Base-by-base conservation (phyloP, 1,140 invertebrate species). In the Riptortus pedestris region DNA sequence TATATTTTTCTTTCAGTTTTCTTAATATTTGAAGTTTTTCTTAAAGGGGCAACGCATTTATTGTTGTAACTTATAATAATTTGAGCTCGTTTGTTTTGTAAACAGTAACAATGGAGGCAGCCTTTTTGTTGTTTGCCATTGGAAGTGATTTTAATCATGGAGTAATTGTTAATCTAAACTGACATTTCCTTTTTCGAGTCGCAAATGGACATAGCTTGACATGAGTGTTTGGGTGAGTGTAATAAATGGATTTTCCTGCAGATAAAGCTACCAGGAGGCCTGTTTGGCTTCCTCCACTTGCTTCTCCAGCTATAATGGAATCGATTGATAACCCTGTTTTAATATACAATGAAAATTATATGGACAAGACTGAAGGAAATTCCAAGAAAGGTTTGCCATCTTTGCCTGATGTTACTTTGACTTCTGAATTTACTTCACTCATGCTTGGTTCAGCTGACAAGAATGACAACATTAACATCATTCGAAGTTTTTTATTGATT, bases 401-500 rank as follows among this genome's bases (percentile, higher is more conserved):
- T 2, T 26, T 55, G 14, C 72, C 71, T 27, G 71, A 73, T 65
- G 68, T 73, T 27, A 71, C 71, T 18, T 33, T 72, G 0, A 72
- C 68, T 18, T 59, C 67, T 20, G 66, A 72, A 31, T 71, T 71
- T 63, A 68, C 67, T 16, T 71, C 72, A 20, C 61, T 73, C 18
- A 69, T 71, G 64, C 60, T 73, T 4, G 66, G 38, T 24, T 64
- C 69, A 2, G 64, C 45, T 20, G 63, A 60, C 31, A 67, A 69
- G 20, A 65, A 67, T 57, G 63, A 70, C 27, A 66, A 66, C 52
- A n/a, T n/a, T n/a, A 52, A 43, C 47, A 47, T 47, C 1, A 47
- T 4, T 9, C 66, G 67, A 55, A 79, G 79, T 67, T 83, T 83
- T 70, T 69, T 83, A 16, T 70, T 84, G 2, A 72, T 84, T 28